Base-by-base conservation (phyloP, 2,888 invertebrate genomes). In the Smittia sp. region DNA sequence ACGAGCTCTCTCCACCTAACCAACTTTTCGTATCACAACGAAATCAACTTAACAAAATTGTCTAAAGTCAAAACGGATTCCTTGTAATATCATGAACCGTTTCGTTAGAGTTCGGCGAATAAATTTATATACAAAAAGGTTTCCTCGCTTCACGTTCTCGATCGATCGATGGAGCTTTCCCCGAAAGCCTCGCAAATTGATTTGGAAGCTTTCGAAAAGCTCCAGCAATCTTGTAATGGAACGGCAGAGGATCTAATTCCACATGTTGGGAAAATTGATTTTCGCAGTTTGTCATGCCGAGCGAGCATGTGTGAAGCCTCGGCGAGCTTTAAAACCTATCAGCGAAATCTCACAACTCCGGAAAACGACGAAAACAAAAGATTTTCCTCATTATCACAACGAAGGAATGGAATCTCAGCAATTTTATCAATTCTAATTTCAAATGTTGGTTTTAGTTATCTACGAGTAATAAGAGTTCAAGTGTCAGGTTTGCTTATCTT, bases 381-480 rank as follows among this genome's bases (percentile, higher is more conserved):
- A 32, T 32, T 32, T 32, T 32, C 32, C 11, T 46, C 15, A n/a
- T 46, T 46, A 46, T 46, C 46, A 46, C 46, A 46, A 46, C 46
- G 15, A 46, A 46, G 11, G 46, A 46, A 46, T 11, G 46, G 15
- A 46, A 6, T 15, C n/a, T 46, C 15, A n/a, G 2, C n/a, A 46
- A 15, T 46, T 46, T 46, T 46, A 46, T 46, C 46, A 32, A 32
- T 32, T 46, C 15, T 15, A 46, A 7, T n/a, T 46, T 46, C 46
- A 13, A n/a, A 46, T 46, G 46, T 15, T 46, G 46, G n/a, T 46
- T 46, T 46, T 46, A 46, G 15, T n/a, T 46, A 46, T 2, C 46
- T 46, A 46, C 46, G 46, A 46, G 2, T 46, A n/a, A 46, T 46
- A 46, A 46, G 46, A 46, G 11, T 46, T 46, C 46, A 46, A 46